Percentiles rank a stretch among this genome's conserved stretches.
Conservation (phyloP, 2,888 invertebrate species). For the Orthonychiurus folsomi region DNA sequence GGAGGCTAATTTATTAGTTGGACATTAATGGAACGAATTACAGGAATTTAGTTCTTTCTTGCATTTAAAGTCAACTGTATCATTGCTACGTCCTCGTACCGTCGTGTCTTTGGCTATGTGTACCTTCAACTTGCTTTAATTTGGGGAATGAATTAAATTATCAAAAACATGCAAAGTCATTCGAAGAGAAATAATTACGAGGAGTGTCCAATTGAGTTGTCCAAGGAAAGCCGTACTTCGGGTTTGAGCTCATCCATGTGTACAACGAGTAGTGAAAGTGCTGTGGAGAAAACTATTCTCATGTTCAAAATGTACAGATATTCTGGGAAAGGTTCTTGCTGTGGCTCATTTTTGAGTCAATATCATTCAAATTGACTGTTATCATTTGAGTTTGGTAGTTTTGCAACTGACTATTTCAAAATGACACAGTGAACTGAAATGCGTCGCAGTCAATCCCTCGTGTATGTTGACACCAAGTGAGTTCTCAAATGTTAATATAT, state of each 20-base stretch:
- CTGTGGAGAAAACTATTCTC: not conserved
- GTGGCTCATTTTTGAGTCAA: not conserved
- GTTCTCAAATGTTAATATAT: too few relatives aligned
- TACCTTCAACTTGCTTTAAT: not conserved
- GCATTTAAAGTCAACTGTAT: too few relatives aligned
- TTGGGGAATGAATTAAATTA: not conserved
- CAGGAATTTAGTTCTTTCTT: too few relatives aligned
- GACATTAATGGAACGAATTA: too few relatives aligned
- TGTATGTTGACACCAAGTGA: constrained; percentile 39
- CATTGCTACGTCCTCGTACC: too few relatives aligned
- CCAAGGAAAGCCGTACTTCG: too few relatives aligned
- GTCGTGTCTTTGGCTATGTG: too few relatives aligned
- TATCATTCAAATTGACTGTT: not conserved
- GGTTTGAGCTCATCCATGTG: not conserved
- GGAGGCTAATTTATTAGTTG: too few relatives aligned
- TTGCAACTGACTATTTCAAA: too few relatives aligned
- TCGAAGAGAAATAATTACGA: not conserved
- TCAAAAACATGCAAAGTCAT: not conserved
- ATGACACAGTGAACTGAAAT: constrained; percentile 3
- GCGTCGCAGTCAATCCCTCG: constrained; percentile 33
- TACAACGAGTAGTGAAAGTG: not conserved
- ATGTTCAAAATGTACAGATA: constrained; percentile 1
- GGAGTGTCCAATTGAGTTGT: too few relatives aligned
- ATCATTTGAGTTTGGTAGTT: too few relatives aligned
- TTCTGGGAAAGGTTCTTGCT: not conserved